Base-by-base conservation (phyloP, 2,888 invertebrate species). In the Hypomecis atomaria region DNA sequence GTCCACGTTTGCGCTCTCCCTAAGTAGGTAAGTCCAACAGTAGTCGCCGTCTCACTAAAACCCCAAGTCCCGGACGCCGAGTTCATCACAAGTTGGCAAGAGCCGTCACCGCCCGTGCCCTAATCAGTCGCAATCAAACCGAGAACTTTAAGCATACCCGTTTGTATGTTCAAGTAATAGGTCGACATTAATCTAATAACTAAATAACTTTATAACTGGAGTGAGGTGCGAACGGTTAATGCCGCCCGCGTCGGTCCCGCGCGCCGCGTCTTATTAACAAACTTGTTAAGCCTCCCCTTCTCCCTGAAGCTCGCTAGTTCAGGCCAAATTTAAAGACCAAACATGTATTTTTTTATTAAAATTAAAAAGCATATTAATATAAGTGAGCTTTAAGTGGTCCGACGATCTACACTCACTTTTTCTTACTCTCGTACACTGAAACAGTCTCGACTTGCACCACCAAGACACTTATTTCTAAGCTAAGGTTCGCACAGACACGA, bases 241-340 rank as follows among this genome's bases (percentile, higher is more conserved):
- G 56, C 56, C 23, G 44, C 36, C 36, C 23, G 34, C 34, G 52
- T 33, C 34, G 52, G 44, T 33, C 45, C 34, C 42, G 11, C 49
- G 48, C 36, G 40, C 42, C 40, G 49, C 6, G 43, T 52, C 54
- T 45, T 52, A 70, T 70, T 71, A 71, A 71, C 71, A 71, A 70
- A 71, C 67, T 71, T 71, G 70, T 70, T 68, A 70, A 71, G 56
- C 63, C 57, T 43, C 60, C 54, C 44, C 7, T 37, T 9, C 33
- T 9, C 13, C 36, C 52, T 40, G 8, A 37, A 7, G 5, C 10
- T 6, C 1, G n/a, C 13, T 52, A 52, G 40, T 6, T 1, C 13
- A 4, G 6, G 52, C 40, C 52, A 52, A 52, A 52, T 1, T 49
- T 11, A 11, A 11, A n/a, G n/a, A n/a, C n/a, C n/a, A n/a, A n/a